Conservation (phyloP, 2,797 vertebrate genomes). For the Malurus splendens region DNA sequence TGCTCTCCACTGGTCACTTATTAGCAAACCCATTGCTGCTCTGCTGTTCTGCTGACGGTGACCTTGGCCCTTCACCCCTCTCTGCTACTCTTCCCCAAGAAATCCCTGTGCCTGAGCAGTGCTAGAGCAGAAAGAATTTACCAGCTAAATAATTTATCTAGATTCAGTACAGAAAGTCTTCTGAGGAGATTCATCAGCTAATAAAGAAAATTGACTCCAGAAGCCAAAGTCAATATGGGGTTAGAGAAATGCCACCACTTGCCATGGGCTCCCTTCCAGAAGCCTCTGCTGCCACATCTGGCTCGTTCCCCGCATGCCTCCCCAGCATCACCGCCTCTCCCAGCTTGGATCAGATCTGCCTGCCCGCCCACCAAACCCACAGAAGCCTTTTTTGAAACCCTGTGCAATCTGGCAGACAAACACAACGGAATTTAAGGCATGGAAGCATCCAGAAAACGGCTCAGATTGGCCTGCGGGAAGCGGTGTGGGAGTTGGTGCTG, state of each 20-base stretch:
- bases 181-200: conserved; percentile 70
- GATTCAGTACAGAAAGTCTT: conserved; percentile 63
- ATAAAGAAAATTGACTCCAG: conserved; percentile 74
- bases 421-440: neutral
- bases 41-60: neutral
- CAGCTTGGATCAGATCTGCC: neutral
- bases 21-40: neutral
- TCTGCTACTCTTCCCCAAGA: neutral
- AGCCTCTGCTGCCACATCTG: neutral
- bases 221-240: conserved; percentile 63
- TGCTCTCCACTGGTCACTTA: neutral
- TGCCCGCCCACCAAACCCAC: fast-evolving
- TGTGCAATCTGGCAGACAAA: neutral
- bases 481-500: neutral
- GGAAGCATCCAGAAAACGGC: neutral
- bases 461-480: neutral
- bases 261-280: neutral
- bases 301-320: fast-evolving
- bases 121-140: conserved; percentile 56
- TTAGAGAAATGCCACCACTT: conserved; percentile 13
- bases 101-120: neutral
- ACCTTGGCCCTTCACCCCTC: conserved; percentile 46
- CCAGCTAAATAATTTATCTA: conserved; percentile 68
- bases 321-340: neutral
- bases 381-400: neutral